Evolutionary conservation across 2,113 vertebrate species (phyloP).

Genomic region (Lanius ludovicianus): DNA sequence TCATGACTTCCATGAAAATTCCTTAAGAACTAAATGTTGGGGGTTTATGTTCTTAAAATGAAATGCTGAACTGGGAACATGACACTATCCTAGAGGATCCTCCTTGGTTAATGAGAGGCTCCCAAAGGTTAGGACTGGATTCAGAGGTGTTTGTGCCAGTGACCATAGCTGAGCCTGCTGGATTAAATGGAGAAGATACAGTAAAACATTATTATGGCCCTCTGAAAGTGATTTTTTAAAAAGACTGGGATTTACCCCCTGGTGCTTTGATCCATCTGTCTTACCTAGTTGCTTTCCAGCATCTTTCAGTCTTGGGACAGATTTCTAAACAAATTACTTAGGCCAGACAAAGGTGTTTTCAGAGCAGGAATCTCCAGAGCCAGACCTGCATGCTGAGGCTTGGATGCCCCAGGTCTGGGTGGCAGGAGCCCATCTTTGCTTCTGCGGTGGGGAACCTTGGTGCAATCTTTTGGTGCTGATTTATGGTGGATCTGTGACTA

Average conservation of each 20-base stretch:
- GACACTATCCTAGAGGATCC: neutral
- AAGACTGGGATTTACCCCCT: neutral
- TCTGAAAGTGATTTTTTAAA: neutral
- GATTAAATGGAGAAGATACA: neutral
- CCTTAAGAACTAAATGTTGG: neutral
- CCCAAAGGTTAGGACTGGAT: neutral
- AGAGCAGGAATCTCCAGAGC: neutral
- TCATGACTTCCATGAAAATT: neutral
- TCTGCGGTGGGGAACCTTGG: neutral
- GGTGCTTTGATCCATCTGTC: neutral
- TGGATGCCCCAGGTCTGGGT: neutral
- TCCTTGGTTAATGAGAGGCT: neutral
- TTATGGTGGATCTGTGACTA: neutral
- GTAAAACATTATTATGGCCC: neutral
- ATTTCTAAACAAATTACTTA: neutral
- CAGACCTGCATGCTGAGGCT: neutral
- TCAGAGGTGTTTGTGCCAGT: neutral
- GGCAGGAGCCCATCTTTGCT: neutral
- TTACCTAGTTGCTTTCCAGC: neutral
- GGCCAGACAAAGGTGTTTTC: neutral
- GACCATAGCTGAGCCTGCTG: neutral
- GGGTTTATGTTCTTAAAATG: neutral
- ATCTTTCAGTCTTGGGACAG: neutral
- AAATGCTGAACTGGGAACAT: neutral
- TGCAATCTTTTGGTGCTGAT: neutral